phyloP scores from a whole-genome alignment of 2,888 invertebrate genomes.

The Noctua comes region DNA sequence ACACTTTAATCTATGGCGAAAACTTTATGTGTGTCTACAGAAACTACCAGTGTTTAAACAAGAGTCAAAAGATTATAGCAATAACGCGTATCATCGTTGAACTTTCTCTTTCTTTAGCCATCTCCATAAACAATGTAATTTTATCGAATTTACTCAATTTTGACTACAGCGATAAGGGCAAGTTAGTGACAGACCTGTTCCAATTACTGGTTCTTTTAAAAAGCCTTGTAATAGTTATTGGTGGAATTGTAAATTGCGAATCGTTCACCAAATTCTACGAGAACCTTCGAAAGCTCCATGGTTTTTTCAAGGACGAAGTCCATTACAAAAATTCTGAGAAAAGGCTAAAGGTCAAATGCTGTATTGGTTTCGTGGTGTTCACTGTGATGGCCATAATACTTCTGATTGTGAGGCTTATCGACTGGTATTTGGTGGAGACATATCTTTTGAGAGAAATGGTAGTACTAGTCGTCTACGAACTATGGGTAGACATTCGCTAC shows the following conservation, averaged over 20 bases:
- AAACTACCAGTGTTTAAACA: constrained; percentile 36
- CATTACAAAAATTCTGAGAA: constrained; percentile 20
- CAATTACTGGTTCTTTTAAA: constrained; percentile 40
- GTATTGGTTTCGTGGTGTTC: constrained; percentile 38
- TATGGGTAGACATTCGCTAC: constrained; percentile 47
- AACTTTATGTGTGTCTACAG: constrained; percentile 54
- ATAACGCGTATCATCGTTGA: constrained; percentile 42
- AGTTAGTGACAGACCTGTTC: constrained; percentile 30
- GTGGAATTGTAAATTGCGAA: constrained; percentile 43
- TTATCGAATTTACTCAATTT: constrained; percentile 24
- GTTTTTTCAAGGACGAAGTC: constrained; percentile 28
- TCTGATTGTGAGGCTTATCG: constrained; percentile 2
- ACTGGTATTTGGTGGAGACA: constrained; percentile 22
- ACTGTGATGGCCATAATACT: constrained; percentile 36
- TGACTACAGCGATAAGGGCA: constrained; percentile 29
- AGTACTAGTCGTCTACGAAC: constrained; percentile 36
- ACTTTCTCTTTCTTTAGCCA: constrained; percentile 28
- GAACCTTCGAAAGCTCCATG: constrained; percentile 37
- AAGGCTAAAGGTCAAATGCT: constrained; percentile 40
- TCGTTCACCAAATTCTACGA: constrained; percentile 38
- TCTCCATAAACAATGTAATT: constrained; percentile 45
- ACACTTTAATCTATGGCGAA: constrained; percentile 36
- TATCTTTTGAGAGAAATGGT: constrained; percentile 30
- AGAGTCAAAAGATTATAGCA: constrained; percentile 41
- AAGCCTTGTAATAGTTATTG: constrained; percentile 41